A percentile compares a stretch with the other conserved stretches of the same genome.
These are phyloP conservation scores for Suillia variegata DNA, from an alignment of 2,888 invertebrate species.

Conservation along the genomic window DNA sequence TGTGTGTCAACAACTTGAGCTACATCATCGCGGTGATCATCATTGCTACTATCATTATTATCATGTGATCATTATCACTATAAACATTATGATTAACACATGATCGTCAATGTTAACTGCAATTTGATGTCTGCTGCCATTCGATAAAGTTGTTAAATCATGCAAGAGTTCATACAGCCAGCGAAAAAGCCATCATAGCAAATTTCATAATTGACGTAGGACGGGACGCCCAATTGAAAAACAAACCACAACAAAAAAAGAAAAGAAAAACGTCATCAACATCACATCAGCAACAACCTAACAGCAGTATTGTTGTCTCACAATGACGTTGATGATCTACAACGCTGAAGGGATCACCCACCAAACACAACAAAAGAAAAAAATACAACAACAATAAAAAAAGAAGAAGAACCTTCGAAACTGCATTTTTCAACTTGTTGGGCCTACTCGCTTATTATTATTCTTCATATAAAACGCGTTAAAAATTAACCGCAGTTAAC, in stretches of 20 bases:
- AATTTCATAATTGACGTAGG: conserved; percentile 1
- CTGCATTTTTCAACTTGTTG: neutral
- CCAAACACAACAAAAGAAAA: no score
- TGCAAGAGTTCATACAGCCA: neutral
- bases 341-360: neutral
- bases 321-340: neutral
- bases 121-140: neutral
- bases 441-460: neutral
- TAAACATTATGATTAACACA: no score
- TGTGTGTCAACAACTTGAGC: neutral
- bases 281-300: no score
- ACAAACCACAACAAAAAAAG: neutral
- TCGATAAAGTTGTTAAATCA: conserved; percentile 5
- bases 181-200: neutral
- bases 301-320: no score
- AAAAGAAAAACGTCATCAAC: no score
- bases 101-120: neutral
- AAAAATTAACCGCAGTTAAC: neutral
- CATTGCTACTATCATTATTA: neutral
- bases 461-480: conserved; percentile 1
- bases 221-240: neutral
- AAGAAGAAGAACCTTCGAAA: neutral
- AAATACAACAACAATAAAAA: no score
- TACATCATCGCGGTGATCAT: neutral
- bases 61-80: no score